Evolutionary conservation across 2,113 vertebrate genomes (phyloP).

Genomic region (Eclectus roratus): DNA sequence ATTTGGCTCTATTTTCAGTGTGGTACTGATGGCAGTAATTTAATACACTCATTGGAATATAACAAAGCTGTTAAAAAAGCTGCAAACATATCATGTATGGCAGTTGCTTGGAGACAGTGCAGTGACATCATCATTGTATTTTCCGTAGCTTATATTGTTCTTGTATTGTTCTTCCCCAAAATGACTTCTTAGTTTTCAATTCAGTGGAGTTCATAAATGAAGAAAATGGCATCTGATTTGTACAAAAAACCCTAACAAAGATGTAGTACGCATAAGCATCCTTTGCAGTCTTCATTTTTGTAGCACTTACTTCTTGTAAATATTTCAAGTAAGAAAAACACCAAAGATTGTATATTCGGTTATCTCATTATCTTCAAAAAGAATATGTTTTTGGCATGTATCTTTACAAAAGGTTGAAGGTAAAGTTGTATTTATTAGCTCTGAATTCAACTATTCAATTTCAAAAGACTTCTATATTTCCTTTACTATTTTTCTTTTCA

Average conservation of each 20-base stretch:
- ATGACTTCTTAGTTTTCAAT: background rate
- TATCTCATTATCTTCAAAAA: background rate
- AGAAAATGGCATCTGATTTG: background rate
- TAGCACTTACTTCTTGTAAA: background rate
- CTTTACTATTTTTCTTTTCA: background rate
- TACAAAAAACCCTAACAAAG: background rate
- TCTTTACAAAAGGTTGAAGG: background rate
- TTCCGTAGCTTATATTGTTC: background rate
- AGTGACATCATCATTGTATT: background rate
- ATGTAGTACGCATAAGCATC: background rate
- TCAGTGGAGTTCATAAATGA: background rate
- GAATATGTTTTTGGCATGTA: background rate
- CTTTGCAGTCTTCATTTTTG: background rate
- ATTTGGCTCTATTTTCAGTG: background rate
- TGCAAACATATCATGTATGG: background rate
- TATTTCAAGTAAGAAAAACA: background rate
- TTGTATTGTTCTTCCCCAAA: background rate
- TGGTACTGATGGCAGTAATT: background rate
- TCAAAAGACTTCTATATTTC: background rate
- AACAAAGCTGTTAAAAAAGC: background rate
- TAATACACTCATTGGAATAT: background rate
- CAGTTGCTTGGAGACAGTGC: background rate
- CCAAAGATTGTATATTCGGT: background rate
- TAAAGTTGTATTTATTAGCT: background rate
- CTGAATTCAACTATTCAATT: background rate